Base-by-base conservation (phyloP, 2,113 vertebrate species). In the Cavia aperea region DNA sequence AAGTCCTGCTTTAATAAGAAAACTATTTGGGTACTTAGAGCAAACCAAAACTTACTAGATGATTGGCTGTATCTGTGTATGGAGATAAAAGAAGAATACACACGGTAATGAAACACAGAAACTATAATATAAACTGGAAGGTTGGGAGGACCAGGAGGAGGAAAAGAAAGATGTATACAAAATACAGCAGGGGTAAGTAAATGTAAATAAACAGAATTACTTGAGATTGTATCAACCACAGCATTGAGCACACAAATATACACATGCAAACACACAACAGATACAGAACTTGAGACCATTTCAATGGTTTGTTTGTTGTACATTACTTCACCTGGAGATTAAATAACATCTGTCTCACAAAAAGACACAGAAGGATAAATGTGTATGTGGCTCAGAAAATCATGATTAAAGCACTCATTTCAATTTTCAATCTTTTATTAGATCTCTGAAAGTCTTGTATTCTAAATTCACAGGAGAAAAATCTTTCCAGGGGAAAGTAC, bases 361-460 rank as follows among this genome's bases (percentile, higher is more conserved):
- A 24, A 81, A 16, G 18, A 5, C 4, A 84, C 31, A 81, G 33
- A 14, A 90, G 8, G 23, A 83, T 43, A 79, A 81, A 91, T 33
- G 1, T 4, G 54, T 36, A 72, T 46, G 56, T 66, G 23, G 24
- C 81, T 66, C 65, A 81, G 39, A 91, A 95, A 89, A 33, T 26
- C 33, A 46, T 60, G n/a, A 94, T 68, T 89, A 86, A 93, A 51
- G 26, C 5, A 78, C 3, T 79, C 2, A 68, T 89, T 96, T 95
- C 87, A 58, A 89, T 92, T 94, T 96, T 90, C 60, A 93, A 87
- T 72, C 86, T 51, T 86, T 73, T 70, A 92, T 92, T 92, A 78
- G 23, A 49, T 39, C 31, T 75, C 21, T 9, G 19, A 65, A 83
- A 94, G 14, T 86, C 33, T 31, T 92, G 2, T 91, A 86, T 85